Base-by-base conservation (phyloP, 2,113 vertebrate species). In the Centropus unirufus region DNA sequence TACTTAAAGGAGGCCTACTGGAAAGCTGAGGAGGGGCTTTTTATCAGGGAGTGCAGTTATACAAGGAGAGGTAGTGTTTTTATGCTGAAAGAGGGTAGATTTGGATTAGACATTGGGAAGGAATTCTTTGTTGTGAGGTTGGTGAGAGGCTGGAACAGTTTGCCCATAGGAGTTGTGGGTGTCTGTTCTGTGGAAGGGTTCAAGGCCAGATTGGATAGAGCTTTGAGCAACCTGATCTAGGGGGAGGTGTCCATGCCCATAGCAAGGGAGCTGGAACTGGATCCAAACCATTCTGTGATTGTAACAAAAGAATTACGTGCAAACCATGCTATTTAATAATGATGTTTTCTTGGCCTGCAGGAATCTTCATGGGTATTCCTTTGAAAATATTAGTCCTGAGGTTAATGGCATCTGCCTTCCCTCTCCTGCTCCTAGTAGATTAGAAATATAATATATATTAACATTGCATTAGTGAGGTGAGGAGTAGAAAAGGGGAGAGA, bases 341-440 rank as follows among this genome's bases (percentile, higher is more conserved):
- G 6, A 30, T 12, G 27, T 51, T 36, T 11, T 83, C 29, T 80
- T 77, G 51, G 26, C 66, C 55, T 89, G 11, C 29, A 84, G n/a
- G 14, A 39, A 6, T 67, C 19, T 88, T 82, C 76, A 17, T 69
- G 27, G 36, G 62, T n/a, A 22, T 2, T 62, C n/a, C 20, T 86
- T 74, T 87, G 46, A 81, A 94, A 91, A 30, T 39, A 9, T 39
- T 83, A 52, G 8, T 86, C 69, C 51, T 87, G 73, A 74, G 36
- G 24, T 86, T 81, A 76, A 49, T 46, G 29, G 16, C 46, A 62
- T 19, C 6, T 11, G 64, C 21, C 1, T 3, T 89, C 27, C 34
- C 14, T 76, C 36, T 11, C 8, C 22, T 0, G 0, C 8, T 22
- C 19, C 22, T 39, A 51, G 8, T 62, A 58, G 42, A 47, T 77